Conservation (phyloP, 2,888 invertebrate species). For the Molanna angustata region DNA sequence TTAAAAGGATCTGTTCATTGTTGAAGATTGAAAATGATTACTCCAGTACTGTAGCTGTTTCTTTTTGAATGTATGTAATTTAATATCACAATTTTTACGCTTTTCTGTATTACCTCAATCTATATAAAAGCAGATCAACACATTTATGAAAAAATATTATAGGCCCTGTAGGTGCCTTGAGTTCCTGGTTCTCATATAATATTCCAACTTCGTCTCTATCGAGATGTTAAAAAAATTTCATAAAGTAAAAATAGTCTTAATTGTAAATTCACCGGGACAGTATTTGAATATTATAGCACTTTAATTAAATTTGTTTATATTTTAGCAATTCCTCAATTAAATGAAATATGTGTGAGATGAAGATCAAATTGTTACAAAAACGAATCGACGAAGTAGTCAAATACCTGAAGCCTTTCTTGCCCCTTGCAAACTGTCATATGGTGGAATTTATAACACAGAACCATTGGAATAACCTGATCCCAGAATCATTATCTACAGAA, state of each 20-base stretch:
- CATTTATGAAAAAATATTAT: too few relatives aligned
- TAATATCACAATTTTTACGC: not conserved
- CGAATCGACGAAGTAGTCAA: conserved; percentile 50
- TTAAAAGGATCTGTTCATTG: conserved; percentile 66
- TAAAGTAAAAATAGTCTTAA: too few relatives aligned
- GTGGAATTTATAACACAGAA: conserved; percentile 67
- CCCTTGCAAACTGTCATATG: conserved; percentile 74
- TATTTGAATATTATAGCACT: too few relatives aligned
- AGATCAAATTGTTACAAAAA: conserved; percentile 35
- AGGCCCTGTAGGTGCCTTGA: too few relatives aligned
- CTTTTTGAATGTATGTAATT: conserved; percentile 14
- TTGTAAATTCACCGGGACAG: too few relatives aligned
- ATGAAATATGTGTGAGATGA: conserved; percentile 12
- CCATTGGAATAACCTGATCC: conserved; percentile 62
- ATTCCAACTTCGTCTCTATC: too few relatives aligned
- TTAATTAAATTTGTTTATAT: too few relatives aligned
- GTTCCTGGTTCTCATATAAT: too few relatives aligned
- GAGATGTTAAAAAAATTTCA: too few relatives aligned
- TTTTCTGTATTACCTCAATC: too few relatives aligned
- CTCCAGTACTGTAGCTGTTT: conserved; percentile 12
- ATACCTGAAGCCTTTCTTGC: conserved; percentile 59
- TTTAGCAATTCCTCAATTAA: too few relatives aligned
- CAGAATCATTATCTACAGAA: conserved; percentile 51
- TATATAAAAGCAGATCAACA: too few relatives aligned
- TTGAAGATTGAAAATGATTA: conserved; percentile 54